Evolutionary conservation across 2,888 invertebrate species (phyloP).

Genomic region (Dolichomitus sp.): DNA sequence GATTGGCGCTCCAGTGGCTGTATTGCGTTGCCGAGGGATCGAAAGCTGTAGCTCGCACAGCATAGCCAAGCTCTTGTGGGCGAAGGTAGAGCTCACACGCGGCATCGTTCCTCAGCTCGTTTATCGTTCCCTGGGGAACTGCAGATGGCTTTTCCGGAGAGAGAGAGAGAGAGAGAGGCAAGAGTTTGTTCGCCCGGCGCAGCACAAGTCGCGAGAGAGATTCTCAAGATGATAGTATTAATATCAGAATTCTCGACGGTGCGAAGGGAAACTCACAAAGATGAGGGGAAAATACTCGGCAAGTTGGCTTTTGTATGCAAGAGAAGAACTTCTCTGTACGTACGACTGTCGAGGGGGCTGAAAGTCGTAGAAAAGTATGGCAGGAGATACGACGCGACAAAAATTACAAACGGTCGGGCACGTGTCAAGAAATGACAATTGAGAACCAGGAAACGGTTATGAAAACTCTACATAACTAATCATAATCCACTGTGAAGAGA

Average conservation of each 20-base stretch:
- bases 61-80: background rate
- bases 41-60: background rate
- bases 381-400: background rate
- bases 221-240: slow-evolving; percentile 18
- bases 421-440: slow-evolving; percentile 51
- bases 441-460: background rate
- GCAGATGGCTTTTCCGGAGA: slow-evolving; percentile 24
- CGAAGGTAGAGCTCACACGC: background rate
- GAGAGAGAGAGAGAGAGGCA: background rate
- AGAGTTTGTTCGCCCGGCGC: background rate
- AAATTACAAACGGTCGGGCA: slow-evolving; percentile 2
- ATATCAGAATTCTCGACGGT: background rate
- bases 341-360: background rate
- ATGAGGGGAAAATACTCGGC: background rate
- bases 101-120: slow-evolving; percentile 37
- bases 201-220: slow-evolving; percentile 3
- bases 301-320: background rate
- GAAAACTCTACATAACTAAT: background rate
- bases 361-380: background rate
- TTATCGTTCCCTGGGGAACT: slow-evolving; percentile 56
- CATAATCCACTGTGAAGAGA: background rate
- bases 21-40: background rate
- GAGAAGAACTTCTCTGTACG: background rate
- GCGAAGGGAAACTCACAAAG: background rate
- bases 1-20: slow-evolving; percentile 1